phyloP scores from a whole-genome alignment of 2,113 vertebrate genomes.

The Erinaceus europaeus region DNA sequence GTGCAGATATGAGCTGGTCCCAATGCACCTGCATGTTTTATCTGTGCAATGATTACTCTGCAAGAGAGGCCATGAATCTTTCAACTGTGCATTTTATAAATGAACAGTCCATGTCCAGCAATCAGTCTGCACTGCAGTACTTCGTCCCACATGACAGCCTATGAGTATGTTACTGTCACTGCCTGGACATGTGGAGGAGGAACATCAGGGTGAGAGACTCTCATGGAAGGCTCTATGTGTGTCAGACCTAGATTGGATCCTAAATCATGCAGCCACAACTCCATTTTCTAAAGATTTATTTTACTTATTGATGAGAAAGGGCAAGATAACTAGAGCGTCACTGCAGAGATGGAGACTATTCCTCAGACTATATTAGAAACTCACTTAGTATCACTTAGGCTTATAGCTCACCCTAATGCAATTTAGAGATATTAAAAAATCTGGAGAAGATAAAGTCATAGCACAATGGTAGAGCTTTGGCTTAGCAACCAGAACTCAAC shows the following conservation, averaged over 20 bases:
- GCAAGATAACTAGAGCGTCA: too few relatives aligned
- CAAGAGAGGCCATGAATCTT: not conserved
- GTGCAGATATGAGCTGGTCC: not conserved
- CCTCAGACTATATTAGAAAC: too few relatives aligned
- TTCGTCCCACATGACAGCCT: fast-evolving
- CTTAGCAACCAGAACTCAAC: too few relatives aligned
- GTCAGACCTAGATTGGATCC: fast-evolving
- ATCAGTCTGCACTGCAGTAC: not conserved
- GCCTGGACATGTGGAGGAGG: too few relatives aligned
- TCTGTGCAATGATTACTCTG: not conserved
- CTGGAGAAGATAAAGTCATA: too few relatives aligned
- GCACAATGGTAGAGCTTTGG: too few relatives aligned
- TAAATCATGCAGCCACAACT: not conserved
- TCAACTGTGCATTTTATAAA: not conserved
- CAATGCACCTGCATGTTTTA: not conserved
- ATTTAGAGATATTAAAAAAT: too few relatives aligned
- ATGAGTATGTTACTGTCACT: fast-evolving
- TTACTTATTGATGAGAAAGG: too few relatives aligned
- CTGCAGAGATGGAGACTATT: too few relatives aligned
- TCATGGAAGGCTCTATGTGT: fast-evolving
- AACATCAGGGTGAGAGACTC: not conserved
- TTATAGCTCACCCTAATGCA: too few relatives aligned
- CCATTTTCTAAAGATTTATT: too few relatives aligned
- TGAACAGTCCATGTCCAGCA: not conserved
- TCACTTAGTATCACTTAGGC: too few relatives aligned